Percentiles rank a stretch among this genome's conserved stretches.
phyloP scores from a whole-genome alignment of 2,888 invertebrate genomes.

The Opisthograptis luteolata region DNA sequence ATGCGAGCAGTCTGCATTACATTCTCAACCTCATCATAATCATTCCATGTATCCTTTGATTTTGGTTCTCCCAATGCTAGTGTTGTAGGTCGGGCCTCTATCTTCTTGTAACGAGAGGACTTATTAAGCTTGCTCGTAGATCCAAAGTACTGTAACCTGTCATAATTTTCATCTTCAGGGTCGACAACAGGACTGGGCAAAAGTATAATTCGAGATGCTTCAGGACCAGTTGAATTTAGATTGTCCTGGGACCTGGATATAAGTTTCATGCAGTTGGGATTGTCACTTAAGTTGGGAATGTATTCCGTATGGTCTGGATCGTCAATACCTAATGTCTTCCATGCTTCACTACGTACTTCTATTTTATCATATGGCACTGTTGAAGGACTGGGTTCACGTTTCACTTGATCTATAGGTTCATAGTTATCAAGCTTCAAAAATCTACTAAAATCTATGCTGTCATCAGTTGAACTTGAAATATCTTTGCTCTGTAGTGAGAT shows the following conservation, averaged over 20 bases:
- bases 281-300: conserved; percentile 74
- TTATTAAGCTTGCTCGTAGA: conserved; percentile 88
- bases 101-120: conserved; percentile 88
- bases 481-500: conserved; percentile 60
- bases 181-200: conserved; percentile 76
- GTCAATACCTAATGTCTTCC: conserved; percentile 91
- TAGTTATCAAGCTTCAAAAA: conserved; percentile 82
- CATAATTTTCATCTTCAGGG: conserved; percentile 87
- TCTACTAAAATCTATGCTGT: conserved; percentile 77
- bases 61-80: conserved; percentile 75
- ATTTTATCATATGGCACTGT: conserved; percentile 89
- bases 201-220: conserved; percentile 83
- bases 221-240: conserved; percentile 73
- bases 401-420: conserved; percentile 78
- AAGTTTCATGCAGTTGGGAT: conserved; percentile 75
- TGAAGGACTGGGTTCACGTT: conserved; percentile 73
- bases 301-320: conserved; percentile 89
- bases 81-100: conserved; percentile 85
- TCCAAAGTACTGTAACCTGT: conserved; percentile 92
- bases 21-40: conserved; percentile 90
- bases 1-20: conserved; percentile 88
- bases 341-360: conserved; percentile 90
- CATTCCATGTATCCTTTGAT: conserved; percentile 85
- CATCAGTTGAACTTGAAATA: conserved; percentile 68
- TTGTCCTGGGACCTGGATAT: conserved; percentile 82